Conservation (phyloP, 2,113 vertebrate genomes). For the Ellobius talpinus region DNA sequence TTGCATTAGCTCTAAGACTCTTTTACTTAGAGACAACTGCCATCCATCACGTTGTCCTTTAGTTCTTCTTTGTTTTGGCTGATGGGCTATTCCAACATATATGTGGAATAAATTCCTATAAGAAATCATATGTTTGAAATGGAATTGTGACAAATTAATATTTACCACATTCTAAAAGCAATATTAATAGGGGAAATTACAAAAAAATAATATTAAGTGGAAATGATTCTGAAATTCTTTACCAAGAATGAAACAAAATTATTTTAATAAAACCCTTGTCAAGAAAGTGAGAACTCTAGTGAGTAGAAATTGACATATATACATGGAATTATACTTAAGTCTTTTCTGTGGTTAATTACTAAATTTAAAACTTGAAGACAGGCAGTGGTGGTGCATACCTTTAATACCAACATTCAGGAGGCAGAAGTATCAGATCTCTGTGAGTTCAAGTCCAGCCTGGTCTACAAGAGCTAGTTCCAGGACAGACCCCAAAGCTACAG, state of each 20-base stretch:
- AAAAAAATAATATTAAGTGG: background rate
- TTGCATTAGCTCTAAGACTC: conserved; percentile 64
- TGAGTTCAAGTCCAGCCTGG: too few species aligned
- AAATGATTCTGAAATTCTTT: background rate
- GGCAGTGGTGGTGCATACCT: too few species aligned
- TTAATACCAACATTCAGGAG: too few species aligned
- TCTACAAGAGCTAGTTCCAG: too few species aligned
- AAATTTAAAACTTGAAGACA: background rate
- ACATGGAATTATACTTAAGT: background rate
- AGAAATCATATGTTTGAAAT: background rate
- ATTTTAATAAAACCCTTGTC: background rate
- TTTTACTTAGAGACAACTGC: conserved; percentile 65
- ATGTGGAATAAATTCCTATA: background rate
- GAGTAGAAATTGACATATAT: background rate
- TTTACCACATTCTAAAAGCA: background rate
- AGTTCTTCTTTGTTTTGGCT: conserved; percentile 26
- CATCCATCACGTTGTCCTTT: conserved; percentile 55
- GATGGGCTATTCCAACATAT: background rate
- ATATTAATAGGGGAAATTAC: background rate
- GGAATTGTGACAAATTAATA: background rate
- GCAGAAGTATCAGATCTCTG: too few species aligned
- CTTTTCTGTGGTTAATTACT: background rate
- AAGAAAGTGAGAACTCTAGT: background rate
- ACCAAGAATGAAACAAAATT: background rate
- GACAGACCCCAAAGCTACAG: too few species aligned